phyloP scores from a whole-genome alignment of 2,113 vertebrate species.

The Zootoca vivipara region DNA sequence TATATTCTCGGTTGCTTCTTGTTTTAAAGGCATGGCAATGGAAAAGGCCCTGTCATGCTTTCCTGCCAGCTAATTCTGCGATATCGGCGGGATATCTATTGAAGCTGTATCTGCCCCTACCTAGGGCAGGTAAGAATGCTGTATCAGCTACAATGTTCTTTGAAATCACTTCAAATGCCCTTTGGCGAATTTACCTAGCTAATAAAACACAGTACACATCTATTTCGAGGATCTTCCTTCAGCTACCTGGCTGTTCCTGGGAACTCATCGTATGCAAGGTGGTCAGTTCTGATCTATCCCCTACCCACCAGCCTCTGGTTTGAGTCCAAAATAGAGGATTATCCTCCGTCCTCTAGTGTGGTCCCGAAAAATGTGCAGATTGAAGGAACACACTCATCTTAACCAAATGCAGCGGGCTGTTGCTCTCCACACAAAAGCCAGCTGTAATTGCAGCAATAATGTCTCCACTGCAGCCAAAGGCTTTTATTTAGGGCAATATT shows the following conservation, averaged over 20 bases:
- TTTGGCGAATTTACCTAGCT: neutral
- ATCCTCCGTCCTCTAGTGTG: constrained; percentile 12
- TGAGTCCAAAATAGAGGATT: constrained; percentile 18
- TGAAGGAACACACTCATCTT: constrained; percentile 23
- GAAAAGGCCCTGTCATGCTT: neutral
- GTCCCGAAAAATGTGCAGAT: neutral
- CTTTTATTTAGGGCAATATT: constrained; percentile 58
- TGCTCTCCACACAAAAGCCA: constrained; percentile 40
- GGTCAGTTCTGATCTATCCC: neutral
- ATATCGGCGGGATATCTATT: neutral
- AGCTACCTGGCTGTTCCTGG: neutral
- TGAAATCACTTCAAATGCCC: neutral
- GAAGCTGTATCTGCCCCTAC: neutral
- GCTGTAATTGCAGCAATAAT: constrained; percentile 43
- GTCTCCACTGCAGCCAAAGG: constrained; percentile 40
- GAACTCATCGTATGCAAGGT: constrained; percentile 7
- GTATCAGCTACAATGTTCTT: neutral
- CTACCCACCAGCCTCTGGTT: too few species aligned
- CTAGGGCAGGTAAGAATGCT: too few species aligned
- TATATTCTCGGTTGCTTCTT: neutral
- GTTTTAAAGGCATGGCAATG: neutral
- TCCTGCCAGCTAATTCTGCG: neutral
- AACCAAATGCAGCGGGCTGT: constrained; percentile 14
- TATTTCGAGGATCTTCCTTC: neutral
- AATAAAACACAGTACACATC: neutral